Base-by-base conservation (phyloP, 2,113 vertebrate species). In the Boleophthalmus pectinirostris region DNA sequence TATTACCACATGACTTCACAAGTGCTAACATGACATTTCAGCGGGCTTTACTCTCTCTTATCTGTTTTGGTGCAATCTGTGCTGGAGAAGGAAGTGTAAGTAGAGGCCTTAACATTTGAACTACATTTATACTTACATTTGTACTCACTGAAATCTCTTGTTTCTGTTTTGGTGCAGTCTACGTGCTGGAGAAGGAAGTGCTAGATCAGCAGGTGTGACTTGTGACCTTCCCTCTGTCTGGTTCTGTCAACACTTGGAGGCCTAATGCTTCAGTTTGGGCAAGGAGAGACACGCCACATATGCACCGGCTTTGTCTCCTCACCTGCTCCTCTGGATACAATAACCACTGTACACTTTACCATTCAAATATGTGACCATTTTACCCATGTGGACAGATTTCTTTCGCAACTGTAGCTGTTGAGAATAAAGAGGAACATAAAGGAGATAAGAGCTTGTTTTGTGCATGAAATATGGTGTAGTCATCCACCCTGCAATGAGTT, bases 141-240 rank as follows among this genome's bases (percentile, higher is more conserved):
- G 29, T 29, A 54, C 51, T 10, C 9, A 21, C 9, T 54, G 1
- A 10, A 54, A 20, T 11, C 1, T 54, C 7, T 54, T 1, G n/a
- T 54, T 9, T 9, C 1, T 38, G 45, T 58, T 24, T 38, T 53
- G 78, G 76, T 72, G 70, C 46, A 24, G 24, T 54, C 29, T 35
- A 81, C 23, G 8, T 68, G 71, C 1, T 0, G 7, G 58, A 67
- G 63, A 87, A 66, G 73, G 76, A 60, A 70, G 61, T 63, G 67
- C 80, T 83, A 85, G 63, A 57, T 74, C 43, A 51, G 80, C 93
- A 93, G 92, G 91, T 92, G 90, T 84, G 89, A 92, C 92, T 87
- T 82, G 64, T 82, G 85, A 90, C 89, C 84, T 70, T 68, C n/a
- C 69, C 43, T 74, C 68, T 75, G 79, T 82, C 74, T 85, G 70